These are phyloP conservation scores for Myotis davidii DNA, from an alignment of 2,113 vertebrate genomes.

Conservation along the genomic window DNA sequence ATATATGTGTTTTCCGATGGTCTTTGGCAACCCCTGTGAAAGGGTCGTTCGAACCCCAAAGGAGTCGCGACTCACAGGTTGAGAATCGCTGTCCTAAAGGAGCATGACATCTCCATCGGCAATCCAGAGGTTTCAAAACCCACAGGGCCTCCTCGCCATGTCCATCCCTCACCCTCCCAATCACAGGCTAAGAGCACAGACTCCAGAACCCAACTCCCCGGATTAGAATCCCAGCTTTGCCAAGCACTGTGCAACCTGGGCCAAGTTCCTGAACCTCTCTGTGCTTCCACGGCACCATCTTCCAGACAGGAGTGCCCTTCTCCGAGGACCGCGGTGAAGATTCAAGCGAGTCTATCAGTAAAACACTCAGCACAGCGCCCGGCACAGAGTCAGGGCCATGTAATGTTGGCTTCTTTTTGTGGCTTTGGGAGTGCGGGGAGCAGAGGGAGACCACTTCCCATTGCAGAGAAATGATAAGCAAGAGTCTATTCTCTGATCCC, in stretches of 20 bases:
- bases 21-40: too few species aligned
- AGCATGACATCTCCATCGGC: not conserved
- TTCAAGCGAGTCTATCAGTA: fast-evolving
- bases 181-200: not conserved
- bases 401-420: not conserved
- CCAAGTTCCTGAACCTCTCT: not conserved
- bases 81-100: not conserved
- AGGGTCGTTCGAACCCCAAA: too few species aligned
- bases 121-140: not conserved
- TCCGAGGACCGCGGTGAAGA: fast-evolving
- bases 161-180: not conserved
- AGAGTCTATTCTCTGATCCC: not conserved
- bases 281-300: fast-evolving
- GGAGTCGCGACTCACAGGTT: too few species aligned
- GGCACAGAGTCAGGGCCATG: fast-evolving
- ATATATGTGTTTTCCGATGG: too few species aligned
- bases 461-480: not conserved
- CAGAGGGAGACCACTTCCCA: slow-evolving; percentile 34
- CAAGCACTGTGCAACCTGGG: not conserved
- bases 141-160: not conserved
- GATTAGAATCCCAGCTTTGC: not conserved
- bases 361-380: fast-evolving
- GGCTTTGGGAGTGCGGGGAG: not conserved
- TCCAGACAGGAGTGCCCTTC: fast-evolving
- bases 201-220: fast-evolving